Percentiles rank a stretch among this genome's conserved stretches.
Conservation (phyloP, 2,797 vertebrate genomes). For the Enteromius afrohamiltoni region DNA sequence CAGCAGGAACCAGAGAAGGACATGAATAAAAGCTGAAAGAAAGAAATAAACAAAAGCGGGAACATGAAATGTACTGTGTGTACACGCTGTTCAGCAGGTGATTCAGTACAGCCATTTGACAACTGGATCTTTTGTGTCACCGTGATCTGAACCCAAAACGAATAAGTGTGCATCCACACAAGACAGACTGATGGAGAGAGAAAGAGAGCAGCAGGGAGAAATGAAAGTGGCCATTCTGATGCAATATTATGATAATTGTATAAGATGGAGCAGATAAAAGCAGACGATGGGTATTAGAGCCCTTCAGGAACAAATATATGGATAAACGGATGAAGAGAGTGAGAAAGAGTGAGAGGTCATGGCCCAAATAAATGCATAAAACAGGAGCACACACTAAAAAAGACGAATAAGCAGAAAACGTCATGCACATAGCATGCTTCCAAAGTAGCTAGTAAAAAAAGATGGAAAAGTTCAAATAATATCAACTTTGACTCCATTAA, state of each 20-base stretch:
- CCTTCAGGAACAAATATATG: conserved; percentile 23
- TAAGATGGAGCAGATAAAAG: conserved; percentile 25
- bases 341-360: neutral
- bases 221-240: conserved; percentile 9
- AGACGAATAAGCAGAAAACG: conserved; percentile 4
- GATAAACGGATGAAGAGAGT: conserved; percentile 20
- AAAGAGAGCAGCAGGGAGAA: conserved; percentile 46
- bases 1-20: neutral
- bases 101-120: conserved; percentile 25
- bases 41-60: conserved; percentile 3
- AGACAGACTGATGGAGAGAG: conserved; percentile 23
- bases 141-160: conserved; percentile 2
- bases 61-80: conserved; percentile 65
- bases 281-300: conserved; percentile 20
- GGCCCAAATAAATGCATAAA: neutral
- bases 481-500: neutral
- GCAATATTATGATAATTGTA: conserved; percentile 25
- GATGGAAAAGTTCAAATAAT: neutral
- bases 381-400: neutral
- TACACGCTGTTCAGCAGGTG: conserved; percentile 30
- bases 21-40: conserved; percentile 10
- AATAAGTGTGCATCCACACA: neutral
- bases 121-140: conserved; percentile 26
- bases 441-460: neutral
- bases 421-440: neutral